Evolutionary conservation across 1,140 invertebrate species (phyloP).

Genomic region (Neodiprion fabricii): DNA sequence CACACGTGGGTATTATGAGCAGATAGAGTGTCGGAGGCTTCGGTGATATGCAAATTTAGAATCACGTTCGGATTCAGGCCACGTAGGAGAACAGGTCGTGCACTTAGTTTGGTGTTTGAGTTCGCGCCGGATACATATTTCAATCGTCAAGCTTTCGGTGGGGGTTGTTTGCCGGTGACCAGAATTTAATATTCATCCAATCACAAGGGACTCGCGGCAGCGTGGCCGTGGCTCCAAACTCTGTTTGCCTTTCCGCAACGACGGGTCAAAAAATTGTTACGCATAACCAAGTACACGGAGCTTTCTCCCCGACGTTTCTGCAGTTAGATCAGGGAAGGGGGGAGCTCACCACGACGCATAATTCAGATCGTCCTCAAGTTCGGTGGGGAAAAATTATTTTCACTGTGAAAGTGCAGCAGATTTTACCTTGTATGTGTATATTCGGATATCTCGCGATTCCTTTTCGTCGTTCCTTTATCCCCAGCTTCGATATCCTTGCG

Average conservation of each 20-base stretch:
- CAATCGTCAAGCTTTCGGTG: slow-evolving; percentile 47
- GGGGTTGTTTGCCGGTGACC: slow-evolving; percentile 51
- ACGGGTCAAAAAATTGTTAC: slow-evolving; percentile 43
- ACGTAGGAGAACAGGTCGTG: slow-evolving; percentile 40
- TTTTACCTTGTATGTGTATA: no score
- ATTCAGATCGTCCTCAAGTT: no score
- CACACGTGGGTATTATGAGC: neutral
- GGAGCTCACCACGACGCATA: slow-evolving; percentile 4
- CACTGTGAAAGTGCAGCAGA: no score
- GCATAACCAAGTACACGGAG: neutral
- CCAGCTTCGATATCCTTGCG: no score
- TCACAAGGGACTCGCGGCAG: slow-evolving; percentile 37
- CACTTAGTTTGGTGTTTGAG: slow-evolving; percentile 50
- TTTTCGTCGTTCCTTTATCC: no score
- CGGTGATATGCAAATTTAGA: neutral
- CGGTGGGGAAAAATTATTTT: no score
- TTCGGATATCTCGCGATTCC: no score
- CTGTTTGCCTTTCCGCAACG: slow-evolving; percentile 42
- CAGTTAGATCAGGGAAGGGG: neutral
- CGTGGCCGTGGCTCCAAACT: slow-evolving; percentile 34
- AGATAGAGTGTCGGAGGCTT: no score
- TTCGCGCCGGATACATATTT: slow-evolving; percentile 54
- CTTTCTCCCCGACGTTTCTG: neutral
- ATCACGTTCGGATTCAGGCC: slow-evolving; percentile 39
- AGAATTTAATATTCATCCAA: slow-evolving; percentile 58